Conservation (phyloP, 1,140 invertebrate species). For the Drosophila mauritiana region DNA sequence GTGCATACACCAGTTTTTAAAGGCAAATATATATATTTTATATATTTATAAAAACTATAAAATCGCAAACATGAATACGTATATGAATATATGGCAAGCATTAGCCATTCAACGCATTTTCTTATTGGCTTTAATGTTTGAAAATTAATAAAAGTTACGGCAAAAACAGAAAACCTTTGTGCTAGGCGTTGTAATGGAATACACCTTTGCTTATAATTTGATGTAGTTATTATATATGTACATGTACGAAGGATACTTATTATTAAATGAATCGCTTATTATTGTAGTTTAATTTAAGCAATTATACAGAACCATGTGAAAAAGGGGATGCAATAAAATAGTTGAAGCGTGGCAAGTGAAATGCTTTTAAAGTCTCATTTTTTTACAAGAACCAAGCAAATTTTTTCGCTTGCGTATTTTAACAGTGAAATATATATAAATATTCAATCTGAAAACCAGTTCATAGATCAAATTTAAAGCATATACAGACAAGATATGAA, state of each 20-base stretch:
- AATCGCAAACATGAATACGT: conserved; percentile 58
- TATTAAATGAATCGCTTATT: conserved; percentile 80
- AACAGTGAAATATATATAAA: conserved; percentile 71
- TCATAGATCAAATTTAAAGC: conserved; percentile 74
- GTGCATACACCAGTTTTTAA: conserved; percentile 75
- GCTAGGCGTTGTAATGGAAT: conserved; percentile 60
- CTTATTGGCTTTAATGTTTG: conserved; percentile 78
- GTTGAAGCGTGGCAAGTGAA: conserved; percentile 73
- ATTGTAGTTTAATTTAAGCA: conserved; percentile 83
- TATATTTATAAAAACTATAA: conserved; percentile 80
- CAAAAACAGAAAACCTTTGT: conserved; percentile 32
- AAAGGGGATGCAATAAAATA: conserved; percentile 55
- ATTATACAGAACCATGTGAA: conserved; percentile 71
- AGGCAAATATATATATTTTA: conserved; percentile 73
- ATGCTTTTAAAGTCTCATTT: conserved; percentile 83
- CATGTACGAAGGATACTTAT: conserved; percentile 61
- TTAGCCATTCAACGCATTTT: conserved; percentile 72
- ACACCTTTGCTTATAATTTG: conserved; percentile 69
- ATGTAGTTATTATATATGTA: conserved; percentile 73
- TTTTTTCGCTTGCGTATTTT: conserved; percentile 82
- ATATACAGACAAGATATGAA: conserved; percentile 51
- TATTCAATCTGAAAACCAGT: conserved; percentile 62
- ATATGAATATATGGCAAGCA: conserved; percentile 64
- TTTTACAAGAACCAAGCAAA: conserved; percentile 81
- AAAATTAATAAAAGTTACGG: conserved; percentile 44